A percentile compares a stretch with the other conserved stretches of the same genome.
Conservation (phyloP, 2,888 invertebrate genomes). For the Harpalus rubripes region DNA sequence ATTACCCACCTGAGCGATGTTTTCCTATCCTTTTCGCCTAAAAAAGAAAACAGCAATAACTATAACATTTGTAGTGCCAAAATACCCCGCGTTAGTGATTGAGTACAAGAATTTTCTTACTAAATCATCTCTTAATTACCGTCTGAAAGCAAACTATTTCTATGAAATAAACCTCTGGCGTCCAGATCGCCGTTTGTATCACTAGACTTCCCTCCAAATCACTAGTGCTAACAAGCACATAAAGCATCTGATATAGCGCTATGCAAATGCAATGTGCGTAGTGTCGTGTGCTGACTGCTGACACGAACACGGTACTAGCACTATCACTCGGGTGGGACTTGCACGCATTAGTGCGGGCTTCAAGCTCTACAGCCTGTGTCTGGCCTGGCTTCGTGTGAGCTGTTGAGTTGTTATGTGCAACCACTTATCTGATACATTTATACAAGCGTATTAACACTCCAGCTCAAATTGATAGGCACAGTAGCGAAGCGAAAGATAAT, state of each 20-base stretch:
- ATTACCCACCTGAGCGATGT: no score
- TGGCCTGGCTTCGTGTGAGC: no score
- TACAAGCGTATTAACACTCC: slow-evolving; percentile 41
- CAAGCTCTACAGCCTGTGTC: background rate
- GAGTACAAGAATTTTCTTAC: no score
- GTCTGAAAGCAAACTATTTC: no score
- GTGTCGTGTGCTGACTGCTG: slow-evolving; percentile 16
- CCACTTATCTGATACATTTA: slow-evolving; percentile 44
- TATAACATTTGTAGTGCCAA: no score
- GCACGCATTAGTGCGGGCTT: slow-evolving; percentile 2
- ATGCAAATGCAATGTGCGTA: slow-evolving; percentile 29
- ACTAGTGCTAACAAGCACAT: slow-evolving; percentile 3
- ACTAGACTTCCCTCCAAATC: background rate
- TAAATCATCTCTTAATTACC: no score
- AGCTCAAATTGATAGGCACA: background rate
- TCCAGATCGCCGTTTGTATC: no score
- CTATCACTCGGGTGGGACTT: background rate
- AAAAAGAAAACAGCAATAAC: no score
- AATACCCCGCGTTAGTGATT: no score
- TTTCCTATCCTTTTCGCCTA: no score
- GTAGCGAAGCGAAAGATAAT: background rate
- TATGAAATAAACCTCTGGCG: no score
- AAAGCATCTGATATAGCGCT: slow-evolving; percentile 19
- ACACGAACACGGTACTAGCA: background rate
- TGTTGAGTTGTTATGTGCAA: slow-evolving; percentile 25